phyloP scores from a whole-genome alignment of 1,140 invertebrate species.

The Adoxophyes honmai region DNA sequence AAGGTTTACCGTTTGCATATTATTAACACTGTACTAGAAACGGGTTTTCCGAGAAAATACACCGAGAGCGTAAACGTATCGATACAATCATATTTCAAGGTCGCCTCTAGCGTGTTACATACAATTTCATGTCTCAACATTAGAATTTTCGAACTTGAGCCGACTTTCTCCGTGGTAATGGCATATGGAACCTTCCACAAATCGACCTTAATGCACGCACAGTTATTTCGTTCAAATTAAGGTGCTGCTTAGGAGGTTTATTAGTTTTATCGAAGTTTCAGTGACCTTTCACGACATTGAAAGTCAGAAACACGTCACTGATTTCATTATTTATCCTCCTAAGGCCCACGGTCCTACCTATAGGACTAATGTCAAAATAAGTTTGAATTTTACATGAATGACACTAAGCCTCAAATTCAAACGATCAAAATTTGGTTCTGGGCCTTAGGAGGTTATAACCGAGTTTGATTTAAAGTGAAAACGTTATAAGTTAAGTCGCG shows the following conservation, averaged over 20 bases:
- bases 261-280: constrained; percentile 9
- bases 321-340: not conserved
- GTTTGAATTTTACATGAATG: no score
- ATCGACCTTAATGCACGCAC: constrained; percentile 6
- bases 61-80: not conserved
- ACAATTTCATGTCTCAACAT: constrained; percentile 17
- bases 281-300: constrained; percentile 9
- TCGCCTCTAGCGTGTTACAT: constrained; percentile 21
- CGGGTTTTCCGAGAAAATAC: no score
- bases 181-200: not conserved
- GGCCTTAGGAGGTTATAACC: no score
- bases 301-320: not conserved
- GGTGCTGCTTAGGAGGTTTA: constrained; percentile 1
- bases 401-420: no score
- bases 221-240: constrained; percentile 6
- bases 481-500: no score
- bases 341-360: no score
- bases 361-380: no score
- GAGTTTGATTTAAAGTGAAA: no score
- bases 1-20: no score
- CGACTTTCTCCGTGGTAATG: not conserved
- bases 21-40: no score
- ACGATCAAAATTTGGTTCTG: no score
- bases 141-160: constrained; percentile 10
- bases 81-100: constrained; percentile 23